phyloP scores from a whole-genome alignment of 2,888 invertebrate species.

The Tipula vernalis region DNA sequence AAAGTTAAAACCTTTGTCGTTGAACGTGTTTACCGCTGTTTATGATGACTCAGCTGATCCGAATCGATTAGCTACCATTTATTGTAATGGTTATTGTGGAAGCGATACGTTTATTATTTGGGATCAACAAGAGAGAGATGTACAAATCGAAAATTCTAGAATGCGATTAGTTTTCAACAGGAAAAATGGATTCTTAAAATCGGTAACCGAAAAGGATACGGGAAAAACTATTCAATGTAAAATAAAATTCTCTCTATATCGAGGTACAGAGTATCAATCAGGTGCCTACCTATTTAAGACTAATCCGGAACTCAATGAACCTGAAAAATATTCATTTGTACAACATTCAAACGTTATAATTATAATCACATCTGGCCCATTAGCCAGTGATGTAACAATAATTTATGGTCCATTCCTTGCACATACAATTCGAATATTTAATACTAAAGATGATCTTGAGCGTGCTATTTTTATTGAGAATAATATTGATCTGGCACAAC shows the following conservation, averaged over 20 bases:
- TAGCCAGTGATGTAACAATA: constrained; percentile 74
- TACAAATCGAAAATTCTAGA: constrained; percentile 69
- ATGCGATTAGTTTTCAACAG: constrained; percentile 71
- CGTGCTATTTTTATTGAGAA: constrained; percentile 72
- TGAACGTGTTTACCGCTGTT: constrained; percentile 53
- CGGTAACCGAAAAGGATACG: constrained; percentile 63
- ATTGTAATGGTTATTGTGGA: constrained; percentile 40
- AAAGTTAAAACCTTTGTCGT: constrained; percentile 60
- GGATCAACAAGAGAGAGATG: constrained; percentile 64
- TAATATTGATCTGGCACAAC: constrained; percentile 68
- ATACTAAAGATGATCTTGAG: constrained; percentile 53
- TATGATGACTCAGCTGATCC: constrained; percentile 28
- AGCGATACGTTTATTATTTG: constrained; percentile 40
- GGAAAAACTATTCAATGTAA: constrained; percentile 63
- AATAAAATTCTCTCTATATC: constrained; percentile 76
- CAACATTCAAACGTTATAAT: constrained; percentile 62
- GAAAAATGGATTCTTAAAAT: constrained; percentile 67
- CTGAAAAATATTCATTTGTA: constrained; percentile 65
- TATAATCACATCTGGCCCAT: constrained; percentile 71
- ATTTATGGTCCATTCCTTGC: constrained; percentile 65
- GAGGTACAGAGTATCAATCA: constrained; percentile 83
- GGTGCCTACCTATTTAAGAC: constrained; percentile 90
- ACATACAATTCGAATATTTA: constrained; percentile 69
- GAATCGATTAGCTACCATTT: constrained; percentile 38
- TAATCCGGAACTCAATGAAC: constrained; percentile 75